Base-by-base conservation (phyloP, 2,888 invertebrate genomes). In the Torymus aiolomorphi region DNA sequence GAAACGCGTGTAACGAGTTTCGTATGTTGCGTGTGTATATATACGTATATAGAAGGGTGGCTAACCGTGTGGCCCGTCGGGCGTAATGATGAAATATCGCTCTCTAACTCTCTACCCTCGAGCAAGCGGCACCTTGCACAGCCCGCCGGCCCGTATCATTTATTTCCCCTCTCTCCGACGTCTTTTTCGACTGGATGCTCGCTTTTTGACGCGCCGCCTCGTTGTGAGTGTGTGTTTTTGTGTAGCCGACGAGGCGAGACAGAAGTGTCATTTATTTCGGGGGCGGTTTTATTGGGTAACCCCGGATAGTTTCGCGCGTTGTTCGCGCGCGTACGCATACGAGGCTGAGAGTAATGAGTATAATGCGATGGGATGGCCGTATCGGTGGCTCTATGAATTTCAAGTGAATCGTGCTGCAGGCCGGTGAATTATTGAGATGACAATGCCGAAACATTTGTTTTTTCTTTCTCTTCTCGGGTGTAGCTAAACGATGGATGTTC, bases 51-150 rank as follows among this genome's bases (percentile, higher is more conserved):
- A 3, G 24, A 24, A 24, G 24, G 24, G 24, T 24, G 24, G 24
- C 24, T 63, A 49, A 18, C 83, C 88, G 89, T 89, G 88, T 24
- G 24, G 24, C 24, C 24, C 24, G 24, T 24, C 24, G 24, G 86
- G 85, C 80, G 85, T 90, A 90, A 90, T 89, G 89, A 90, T 90
- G 90, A 90, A 90, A 90, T 90, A 90, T 90, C 86, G 87, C 87
- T 78, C 80, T 80, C 74, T 52, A 49, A 42, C 49, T 77, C 70
- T 66, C 72, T 24, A 24, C 24, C 24, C 24, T 24, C 24, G 24
- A 72, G 72, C 61, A 18, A 31, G 54, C 63, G 70, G 61, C 70
- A 66, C 65, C 71, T 63, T 66, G 49, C 74, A 5, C n/a, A n/a
- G n/a, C n/a, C n/a, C 13, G 12, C 24, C 42, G 12, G 61, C 14